Base-by-base conservation (phyloP, 2,797 vertebrate genomes). In the Pyrrhura leucotis region DNA sequence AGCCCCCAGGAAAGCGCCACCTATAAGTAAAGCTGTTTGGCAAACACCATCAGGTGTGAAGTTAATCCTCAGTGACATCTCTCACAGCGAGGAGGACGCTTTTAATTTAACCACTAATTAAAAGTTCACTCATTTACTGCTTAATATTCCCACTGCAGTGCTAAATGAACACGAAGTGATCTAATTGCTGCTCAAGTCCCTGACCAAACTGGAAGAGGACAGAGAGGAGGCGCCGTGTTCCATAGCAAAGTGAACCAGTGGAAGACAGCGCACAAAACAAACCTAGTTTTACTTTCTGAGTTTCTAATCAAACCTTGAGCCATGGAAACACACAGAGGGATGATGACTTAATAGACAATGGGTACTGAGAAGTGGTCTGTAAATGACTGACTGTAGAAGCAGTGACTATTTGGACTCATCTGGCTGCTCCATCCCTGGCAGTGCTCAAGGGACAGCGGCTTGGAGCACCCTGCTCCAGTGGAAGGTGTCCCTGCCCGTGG, bases 51-150 rank as follows among this genome's bases (percentile, higher is more conserved):
- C 58, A 78, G 19, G 47, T 33, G 61, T 1, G 2, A 62, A 77
- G 53, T 63, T 56, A 61, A 29, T 75, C 91, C 83, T 82, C 54
- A 40, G 19, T 76, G 65, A 75, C 35, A 76, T 56, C 54, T 84
- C 61, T 80, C 88, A 72, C 39, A 77, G 28, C 21, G 10, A 81
- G 61, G 40, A 90, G 62, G 66, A 12, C 67, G 66, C n/a, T 93
- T 96, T 95, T 77, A 73, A 93, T 95, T 81, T 93, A 78, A 81
- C 66, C 63, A 56, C 74, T 61, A 80, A 92, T 93, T 94, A 87
- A 67, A 90, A 94, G 40, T 59, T 93, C 44, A 76, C 9, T 92
- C 51, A 85, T 81, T 90, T 73, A 54, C 18, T 81, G 45, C 68
- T 95, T 82, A 79, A 71, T 80, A 66, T 67, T 95, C 81, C 59